phyloP scores from a whole-genome alignment of 2,797 vertebrate species.

The Rhinatrema bivittatum region DNA sequence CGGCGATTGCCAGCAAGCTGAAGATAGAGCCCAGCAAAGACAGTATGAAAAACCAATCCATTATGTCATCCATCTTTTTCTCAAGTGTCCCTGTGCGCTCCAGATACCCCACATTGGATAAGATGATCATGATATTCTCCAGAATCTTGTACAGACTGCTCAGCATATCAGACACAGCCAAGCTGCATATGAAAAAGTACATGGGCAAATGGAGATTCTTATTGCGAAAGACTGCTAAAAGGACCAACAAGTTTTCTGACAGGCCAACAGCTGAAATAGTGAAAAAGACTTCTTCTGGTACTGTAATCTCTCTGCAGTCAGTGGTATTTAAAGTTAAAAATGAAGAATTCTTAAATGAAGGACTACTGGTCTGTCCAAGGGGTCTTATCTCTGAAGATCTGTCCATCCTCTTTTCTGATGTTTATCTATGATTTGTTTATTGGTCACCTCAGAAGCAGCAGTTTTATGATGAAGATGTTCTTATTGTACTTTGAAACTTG shows the following conservation, averaged over 20 bases:
- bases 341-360: constrained; percentile 21
- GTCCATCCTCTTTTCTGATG: constrained; percentile 36
- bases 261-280: constrained; percentile 69
- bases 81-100: constrained; percentile 55
- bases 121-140: constrained; percentile 78
- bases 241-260: constrained; percentile 81
- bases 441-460: too few species aligned
- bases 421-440: too few species aligned
- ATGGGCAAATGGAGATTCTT: constrained; percentile 88
- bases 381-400: constrained; percentile 17
- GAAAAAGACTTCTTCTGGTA: constrained; percentile 81
- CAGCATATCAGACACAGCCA: constrained; percentile 87
- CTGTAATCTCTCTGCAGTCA: constrained; percentile 68
- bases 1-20: constrained; percentile 83
- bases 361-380: constrained; percentile 22
- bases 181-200: constrained; percentile 92
- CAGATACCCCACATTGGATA: constrained; percentile 68
- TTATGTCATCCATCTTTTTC: constrained; percentile 72
- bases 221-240: constrained; percentile 76
- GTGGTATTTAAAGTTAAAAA: constrained; percentile 39
- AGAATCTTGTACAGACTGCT: constrained; percentile 81
- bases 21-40: constrained; percentile 86
- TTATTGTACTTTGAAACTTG: too few species aligned
- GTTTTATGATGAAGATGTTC: too few species aligned
- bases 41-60: constrained; percentile 82